phyloP scores from a whole-genome alignment of 2,113 vertebrate genomes.

The Myotis lucifugus region DNA sequence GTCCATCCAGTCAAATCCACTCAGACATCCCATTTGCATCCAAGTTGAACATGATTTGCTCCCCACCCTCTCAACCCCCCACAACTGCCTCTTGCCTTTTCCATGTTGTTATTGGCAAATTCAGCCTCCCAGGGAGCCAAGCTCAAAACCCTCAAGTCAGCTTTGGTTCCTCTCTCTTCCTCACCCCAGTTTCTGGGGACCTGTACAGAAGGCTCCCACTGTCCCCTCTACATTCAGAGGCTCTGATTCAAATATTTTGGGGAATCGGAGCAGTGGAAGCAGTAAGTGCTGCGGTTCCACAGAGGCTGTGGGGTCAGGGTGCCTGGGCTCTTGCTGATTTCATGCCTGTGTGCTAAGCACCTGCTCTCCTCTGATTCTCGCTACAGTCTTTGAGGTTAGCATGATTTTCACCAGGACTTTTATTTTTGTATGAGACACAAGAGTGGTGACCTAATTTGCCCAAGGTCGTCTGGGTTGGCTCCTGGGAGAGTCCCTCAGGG shows the following conservation, averaged over 20 bases:
- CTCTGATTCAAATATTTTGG: neutral
- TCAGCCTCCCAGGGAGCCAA: neutral
- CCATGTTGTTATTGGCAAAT: slow-evolving; percentile 6
- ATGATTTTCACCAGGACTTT: neutral
- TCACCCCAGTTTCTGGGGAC: neutral
- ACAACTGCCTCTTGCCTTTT: neutral
- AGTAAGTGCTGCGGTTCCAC: accelerated
- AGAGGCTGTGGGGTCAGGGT: neutral
- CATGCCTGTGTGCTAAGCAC: neutral
- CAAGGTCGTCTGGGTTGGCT: accelerated
- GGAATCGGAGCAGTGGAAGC: neutral
- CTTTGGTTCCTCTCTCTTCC: neutral
- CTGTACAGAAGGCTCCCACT: neutral
- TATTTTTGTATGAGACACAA: neutral
- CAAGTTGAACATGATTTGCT: neutral
- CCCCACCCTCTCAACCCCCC: neutral
- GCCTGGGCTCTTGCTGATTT: neutral
- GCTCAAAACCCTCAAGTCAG: neutral
- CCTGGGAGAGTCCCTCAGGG: accelerated
- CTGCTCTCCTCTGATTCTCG: neutral
- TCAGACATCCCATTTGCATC: neutral
- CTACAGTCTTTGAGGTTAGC: neutral
- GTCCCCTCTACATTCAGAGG: neutral
- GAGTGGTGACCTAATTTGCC: neutral
- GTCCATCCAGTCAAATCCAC: slow-evolving; percentile 11